Evolutionary conservation across 2,888 invertebrate genomes (phyloP).

Genomic region (Petrolisthes cinctipes): DNA sequence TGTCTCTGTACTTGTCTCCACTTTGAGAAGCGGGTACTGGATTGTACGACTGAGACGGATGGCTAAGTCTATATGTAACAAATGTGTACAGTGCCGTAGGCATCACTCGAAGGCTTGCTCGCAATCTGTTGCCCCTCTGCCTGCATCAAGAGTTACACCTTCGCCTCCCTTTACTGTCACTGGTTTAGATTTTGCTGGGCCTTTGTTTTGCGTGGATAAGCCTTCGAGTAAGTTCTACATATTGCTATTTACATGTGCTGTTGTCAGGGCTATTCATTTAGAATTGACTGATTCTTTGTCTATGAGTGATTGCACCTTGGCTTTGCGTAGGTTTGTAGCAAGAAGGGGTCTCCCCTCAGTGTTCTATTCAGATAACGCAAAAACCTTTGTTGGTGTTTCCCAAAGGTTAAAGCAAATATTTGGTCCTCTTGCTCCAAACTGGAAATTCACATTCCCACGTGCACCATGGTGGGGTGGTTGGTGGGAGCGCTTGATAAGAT

Average conservation of each 20-base stretch:
- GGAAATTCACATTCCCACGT: constrained; percentile 69
- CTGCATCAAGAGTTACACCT: no score
- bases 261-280: constrained; percentile 67
- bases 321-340: neutral
- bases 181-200: constrained; percentile 67
- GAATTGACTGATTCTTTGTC: constrained; percentile 64
- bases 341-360: neutral
- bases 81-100: constrained; percentile 17
- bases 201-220: constrained; percentile 65
- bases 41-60: neutral
- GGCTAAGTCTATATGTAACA: constrained; percentile 16
- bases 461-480: constrained; percentile 70
- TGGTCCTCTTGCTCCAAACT: constrained; percentile 39
- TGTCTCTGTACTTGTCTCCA: constrained; percentile 34
- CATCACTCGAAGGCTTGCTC: constrained; percentile 25
- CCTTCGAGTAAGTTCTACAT: constrained; percentile 65
- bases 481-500: no score
- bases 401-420: neutral
- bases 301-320: no score
- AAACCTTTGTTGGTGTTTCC: constrained; percentile 1
- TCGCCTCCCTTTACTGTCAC: constrained; percentile 46
- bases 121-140: constrained; percentile 13
- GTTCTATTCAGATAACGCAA: neutral
- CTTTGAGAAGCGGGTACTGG: constrained; percentile 37
- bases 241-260: constrained; percentile 67